A percentile compares a stretch with the other conserved stretches of the same genome.
Conservation (phyloP, 2,888 invertebrate species). For the Latheticus oryzae region DNA sequence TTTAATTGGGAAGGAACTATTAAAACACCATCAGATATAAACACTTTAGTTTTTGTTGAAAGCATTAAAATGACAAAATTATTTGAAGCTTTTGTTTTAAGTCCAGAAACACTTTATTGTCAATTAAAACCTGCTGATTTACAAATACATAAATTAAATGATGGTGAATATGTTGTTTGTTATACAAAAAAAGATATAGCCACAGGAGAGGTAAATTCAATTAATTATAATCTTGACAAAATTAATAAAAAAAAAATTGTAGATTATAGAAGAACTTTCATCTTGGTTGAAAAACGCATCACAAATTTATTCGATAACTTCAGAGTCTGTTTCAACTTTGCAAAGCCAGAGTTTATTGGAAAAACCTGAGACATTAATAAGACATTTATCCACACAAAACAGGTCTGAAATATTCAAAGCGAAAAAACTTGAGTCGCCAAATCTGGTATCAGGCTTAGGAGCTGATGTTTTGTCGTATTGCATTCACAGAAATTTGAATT, state of each 20-base stretch:
- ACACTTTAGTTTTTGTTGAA: constrained; percentile 51
- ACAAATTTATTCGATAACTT: constrained; percentile 56
- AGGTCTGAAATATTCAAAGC: constrained; percentile 44
- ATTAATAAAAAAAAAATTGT: constrained; percentile 39
- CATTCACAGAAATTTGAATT: constrained; percentile 51
- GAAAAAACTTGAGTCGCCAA: constrained; percentile 59
- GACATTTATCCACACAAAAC: constrained; percentile 50
- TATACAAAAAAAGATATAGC: constrained; percentile 47
- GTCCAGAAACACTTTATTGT: constrained; percentile 33
- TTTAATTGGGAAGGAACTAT: constrained; percentile 49
- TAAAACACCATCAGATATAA: constrained; percentile 44
- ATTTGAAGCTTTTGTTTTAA: constrained; percentile 42
- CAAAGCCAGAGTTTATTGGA: constrained; percentile 51
- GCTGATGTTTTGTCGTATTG: constrained; percentile 60
- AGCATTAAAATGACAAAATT: constrained; percentile 44
- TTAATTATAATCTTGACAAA: not conserved
- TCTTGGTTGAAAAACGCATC: constrained; percentile 56
- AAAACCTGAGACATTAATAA: constrained; percentile 53
- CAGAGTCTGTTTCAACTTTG: constrained; percentile 53
- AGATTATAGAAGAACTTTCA: constrained; percentile 57
- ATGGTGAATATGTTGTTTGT: constrained; percentile 47
- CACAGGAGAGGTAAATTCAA: constrained; percentile 51
- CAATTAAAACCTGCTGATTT: constrained; percentile 45
- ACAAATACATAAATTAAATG: constrained; percentile 45
- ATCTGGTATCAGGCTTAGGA: constrained; percentile 60